These are phyloP conservation scores for Diglossa cyanea DNA, from an alignment of 2,797 vertebrate species.

Conservation along the genomic window DNA sequence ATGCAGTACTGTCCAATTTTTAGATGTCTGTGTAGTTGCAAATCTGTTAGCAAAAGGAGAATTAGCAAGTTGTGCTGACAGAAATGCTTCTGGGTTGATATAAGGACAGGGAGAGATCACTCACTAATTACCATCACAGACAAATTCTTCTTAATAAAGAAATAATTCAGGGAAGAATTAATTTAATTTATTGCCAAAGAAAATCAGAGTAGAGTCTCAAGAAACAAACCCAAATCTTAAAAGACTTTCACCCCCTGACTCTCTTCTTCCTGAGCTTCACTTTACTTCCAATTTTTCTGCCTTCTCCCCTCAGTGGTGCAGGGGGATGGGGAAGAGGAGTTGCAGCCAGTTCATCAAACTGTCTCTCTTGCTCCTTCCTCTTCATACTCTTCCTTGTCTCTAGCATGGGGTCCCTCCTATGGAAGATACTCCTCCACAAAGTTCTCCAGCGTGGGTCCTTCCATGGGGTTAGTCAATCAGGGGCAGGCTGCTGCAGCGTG, in stretches of 20 bases:
- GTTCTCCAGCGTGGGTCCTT: background rate
- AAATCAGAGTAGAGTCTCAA: background rate
- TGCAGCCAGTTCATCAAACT: background rate
- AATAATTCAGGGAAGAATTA: background rate
- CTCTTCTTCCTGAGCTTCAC: background rate
- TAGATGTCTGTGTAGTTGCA: background rate
- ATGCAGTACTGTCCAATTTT: background rate
- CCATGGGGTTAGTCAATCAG: background rate
- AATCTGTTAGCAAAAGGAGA: background rate
- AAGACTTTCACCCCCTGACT: background rate
- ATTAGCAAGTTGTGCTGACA: background rate
- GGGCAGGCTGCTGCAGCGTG: rapidly evolving
- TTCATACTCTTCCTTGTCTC: background rate
- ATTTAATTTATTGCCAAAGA: background rate
- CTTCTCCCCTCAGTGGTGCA: background rate
- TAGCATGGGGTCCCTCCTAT: background rate
- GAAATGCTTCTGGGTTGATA: background rate
- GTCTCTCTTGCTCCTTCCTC: background rate
- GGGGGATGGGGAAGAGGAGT: too few species aligned
- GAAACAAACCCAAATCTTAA: background rate
- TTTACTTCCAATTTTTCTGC: background rate
- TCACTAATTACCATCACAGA: background rate
- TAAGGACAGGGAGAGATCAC: background rate
- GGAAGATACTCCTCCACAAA: background rate
- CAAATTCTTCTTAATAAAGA: background rate